Evolutionary conservation across 2,113 vertebrate genomes (phyloP).

Genomic region (Bujurquina vittata): DNA sequence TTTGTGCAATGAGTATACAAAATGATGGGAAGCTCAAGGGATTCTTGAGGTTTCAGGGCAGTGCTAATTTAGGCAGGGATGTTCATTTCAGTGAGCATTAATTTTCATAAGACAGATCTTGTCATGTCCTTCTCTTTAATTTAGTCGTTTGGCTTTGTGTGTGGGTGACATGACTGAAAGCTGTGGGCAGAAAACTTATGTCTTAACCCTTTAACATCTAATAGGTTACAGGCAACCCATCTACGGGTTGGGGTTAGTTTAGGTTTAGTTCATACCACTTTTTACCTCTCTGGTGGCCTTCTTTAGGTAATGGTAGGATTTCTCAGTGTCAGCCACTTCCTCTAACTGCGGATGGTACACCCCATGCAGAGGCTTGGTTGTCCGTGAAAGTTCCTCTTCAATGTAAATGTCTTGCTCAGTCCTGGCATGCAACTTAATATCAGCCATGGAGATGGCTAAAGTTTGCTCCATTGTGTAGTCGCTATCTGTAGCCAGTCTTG

Average conservation of each 20-base stretch:
- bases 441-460: too few relatives aligned
- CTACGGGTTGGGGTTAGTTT: neutral
- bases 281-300: neutral
- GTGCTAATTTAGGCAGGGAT: slow-evolving; percentile 12
- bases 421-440: too few relatives aligned
- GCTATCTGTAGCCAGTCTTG: too few relatives aligned
- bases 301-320: too few relatives aligned
- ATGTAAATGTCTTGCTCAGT: too few relatives aligned
- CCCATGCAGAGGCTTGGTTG: too few relatives aligned
- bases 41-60: slow-evolving; percentile 17
- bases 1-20: slow-evolving; percentile 40
- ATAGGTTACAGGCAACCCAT: neutral
- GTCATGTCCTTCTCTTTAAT: neutral
- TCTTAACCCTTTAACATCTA: neutral
- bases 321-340: too few relatives aligned
- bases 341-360: too few relatives aligned
- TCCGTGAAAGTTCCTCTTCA: too few relatives aligned
- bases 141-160: neutral
- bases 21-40: slow-evolving; percentile 34
- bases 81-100: slow-evolving; percentile 12
- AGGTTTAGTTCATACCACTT: neutral
- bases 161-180: neutral
- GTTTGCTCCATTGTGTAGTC: too few relatives aligned
- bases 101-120: neutral
- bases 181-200: neutral